These are phyloP conservation scores for Cyclina sinensis DNA, from an alignment of 1,140 invertebrate genomes.

Conservation along the genomic window DNA sequence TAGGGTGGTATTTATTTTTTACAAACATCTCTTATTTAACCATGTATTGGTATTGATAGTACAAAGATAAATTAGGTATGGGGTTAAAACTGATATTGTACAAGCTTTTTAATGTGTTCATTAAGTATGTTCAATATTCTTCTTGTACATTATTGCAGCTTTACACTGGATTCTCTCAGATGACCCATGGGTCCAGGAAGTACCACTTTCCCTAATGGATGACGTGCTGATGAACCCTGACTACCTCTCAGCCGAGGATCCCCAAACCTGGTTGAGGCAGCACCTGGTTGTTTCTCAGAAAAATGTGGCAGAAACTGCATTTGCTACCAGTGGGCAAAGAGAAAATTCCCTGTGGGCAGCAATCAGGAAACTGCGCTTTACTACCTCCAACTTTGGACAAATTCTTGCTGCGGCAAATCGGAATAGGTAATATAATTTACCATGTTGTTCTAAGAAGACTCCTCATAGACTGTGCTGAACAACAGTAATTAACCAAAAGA, in stretches of 20 bases:
- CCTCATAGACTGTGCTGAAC: too few species aligned
- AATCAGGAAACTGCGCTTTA: conserved; percentile 2
- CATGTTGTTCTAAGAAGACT: too few species aligned
- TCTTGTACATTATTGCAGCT: conserved; percentile 5
- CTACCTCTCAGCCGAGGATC: background rate
- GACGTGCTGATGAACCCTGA: conserved; percentile 7
- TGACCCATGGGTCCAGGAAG: background rate
- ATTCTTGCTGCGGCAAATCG: background rate
- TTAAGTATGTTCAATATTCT: background rate
- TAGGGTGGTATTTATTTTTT: too few species aligned
- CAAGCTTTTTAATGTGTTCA: too few species aligned
- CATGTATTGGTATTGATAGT: too few species aligned
- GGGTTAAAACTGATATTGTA: too few species aligned
- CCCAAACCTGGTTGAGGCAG: background rate
- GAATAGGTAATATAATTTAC: conserved; percentile 19
- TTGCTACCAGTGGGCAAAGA: background rate
- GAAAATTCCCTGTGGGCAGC: conserved; percentile 16
- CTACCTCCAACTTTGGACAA: background rate
- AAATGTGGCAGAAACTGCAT: background rate
- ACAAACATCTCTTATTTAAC: too few species aligned
- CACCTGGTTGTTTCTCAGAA: conserved; percentile 5
- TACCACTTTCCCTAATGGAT: background rate
- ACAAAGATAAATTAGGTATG: too few species aligned
- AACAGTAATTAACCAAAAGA: too few species aligned
- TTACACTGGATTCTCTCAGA: conserved; percentile 30